Base-by-base conservation (phyloP, 2,113 vertebrate genomes). In the Sphaerodactylus townsendi region DNA sequence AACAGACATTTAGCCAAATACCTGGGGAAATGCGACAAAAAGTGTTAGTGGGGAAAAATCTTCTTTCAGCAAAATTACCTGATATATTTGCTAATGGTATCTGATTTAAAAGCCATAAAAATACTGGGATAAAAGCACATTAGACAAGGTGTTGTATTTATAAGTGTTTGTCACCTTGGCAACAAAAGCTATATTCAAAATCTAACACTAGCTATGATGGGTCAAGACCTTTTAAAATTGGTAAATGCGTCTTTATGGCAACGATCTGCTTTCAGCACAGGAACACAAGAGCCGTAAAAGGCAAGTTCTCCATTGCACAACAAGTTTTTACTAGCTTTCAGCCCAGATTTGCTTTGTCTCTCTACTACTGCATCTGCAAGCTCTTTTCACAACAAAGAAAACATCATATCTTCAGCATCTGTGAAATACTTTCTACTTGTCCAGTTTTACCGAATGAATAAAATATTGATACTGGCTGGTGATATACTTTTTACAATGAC, bases 51-150 rank as follows among this genome's bases (percentile, higher is more conserved):
- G 56, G 50, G 21, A 56, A 91, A 97, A 96, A 96, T 96, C 95
- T 95, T 97, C 95, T 97, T 96, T 97, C 96, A 96, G 96, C 93
- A 94, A 96, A 97, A 97, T 97, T 96, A 97, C 95, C 96, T 96
- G 95, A 96, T 97, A 96, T 96, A 97, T 96, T 96, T 96, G 95
- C 96, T 97, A 97, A 97, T 97, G 96, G 95, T 96, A 96, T 96
- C 96, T 97, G 95, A 97, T 97, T 97, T 97, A 96, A 97, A 96
- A 96, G 95, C 96, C 96, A 95, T 96, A 96, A 96, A 96, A 97
- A 97, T 97, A 97, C 95, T 92, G 94, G 95, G 95, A 96, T 97
- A 96, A 97, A 97, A 97, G 96, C 96, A 96, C 95, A 97, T 96
- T 95, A 96, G 93, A 95, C 93, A 95, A 96, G 95, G 94, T 94